Evolutionary conservation across 2,888 invertebrate genomes (phyloP).

Genomic region (Pycnomerus fuliginosus): DNA sequence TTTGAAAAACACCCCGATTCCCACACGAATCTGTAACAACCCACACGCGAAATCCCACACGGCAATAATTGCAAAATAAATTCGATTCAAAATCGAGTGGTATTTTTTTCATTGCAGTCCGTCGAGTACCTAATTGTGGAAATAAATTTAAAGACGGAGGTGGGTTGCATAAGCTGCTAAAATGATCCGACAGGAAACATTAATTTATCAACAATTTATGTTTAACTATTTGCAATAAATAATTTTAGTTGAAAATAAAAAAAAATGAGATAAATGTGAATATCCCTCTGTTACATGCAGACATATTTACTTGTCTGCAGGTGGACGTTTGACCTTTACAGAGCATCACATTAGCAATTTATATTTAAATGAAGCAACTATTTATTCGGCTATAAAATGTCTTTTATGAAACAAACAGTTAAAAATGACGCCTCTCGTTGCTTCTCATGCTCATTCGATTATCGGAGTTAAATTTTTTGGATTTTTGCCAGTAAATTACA

Average conservation of each 20-base stretch:
- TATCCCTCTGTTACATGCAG: constrained; percentile 18
- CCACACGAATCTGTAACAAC: no score
- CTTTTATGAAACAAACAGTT: constrained; percentile 27
- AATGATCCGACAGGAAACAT: constrained; percentile 33
- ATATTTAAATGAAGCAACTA: constrained; percentile 37
- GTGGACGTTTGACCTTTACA: constrained; percentile 35
- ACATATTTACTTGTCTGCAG: constrained; percentile 28
- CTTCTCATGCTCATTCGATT: no score
- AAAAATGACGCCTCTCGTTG: no score
- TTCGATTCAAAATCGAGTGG: no score
- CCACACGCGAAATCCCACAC: no score
- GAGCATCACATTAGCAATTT: constrained; percentile 35
- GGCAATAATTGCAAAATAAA: no score
- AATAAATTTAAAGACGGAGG: no score
- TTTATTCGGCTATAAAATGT: constrained; percentile 35
- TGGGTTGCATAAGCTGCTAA: no score
- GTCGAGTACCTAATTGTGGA: no score
- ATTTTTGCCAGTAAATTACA: no score
- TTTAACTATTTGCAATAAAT: constrained; percentile 17
- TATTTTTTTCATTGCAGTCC: no score
- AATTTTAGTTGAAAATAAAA: constrained; percentile 19
- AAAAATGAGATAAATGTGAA: constrained; percentile 21
- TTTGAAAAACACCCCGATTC: no score
- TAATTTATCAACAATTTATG: constrained; percentile 12
- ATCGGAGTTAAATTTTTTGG: constrained; percentile 1